These are phyloP conservation scores for Muscidifurax raptorellus DNA, from an alignment of 1,140 invertebrate species.

Conservation along the genomic window DNA sequence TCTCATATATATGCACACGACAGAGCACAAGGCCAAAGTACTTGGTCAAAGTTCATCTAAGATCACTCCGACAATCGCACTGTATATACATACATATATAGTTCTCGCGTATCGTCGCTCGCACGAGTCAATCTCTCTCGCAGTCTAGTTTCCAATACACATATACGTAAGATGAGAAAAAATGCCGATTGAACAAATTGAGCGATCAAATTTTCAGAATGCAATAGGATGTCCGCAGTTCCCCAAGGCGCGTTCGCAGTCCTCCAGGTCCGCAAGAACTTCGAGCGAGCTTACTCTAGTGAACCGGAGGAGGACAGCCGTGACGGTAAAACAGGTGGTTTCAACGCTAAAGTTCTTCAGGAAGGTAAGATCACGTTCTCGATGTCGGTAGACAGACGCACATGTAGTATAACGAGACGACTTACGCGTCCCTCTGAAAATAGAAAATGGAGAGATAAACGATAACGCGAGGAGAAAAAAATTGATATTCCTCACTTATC, in stretches of 20 bases:
- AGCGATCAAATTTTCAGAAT: constrained; percentile 56
- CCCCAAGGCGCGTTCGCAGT: constrained; percentile 77
- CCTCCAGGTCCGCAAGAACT: constrained; percentile 75
- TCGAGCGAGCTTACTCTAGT: constrained; percentile 68
- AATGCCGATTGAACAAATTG: no score
- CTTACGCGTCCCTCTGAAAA: not conserved
- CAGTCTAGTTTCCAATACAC: no score
- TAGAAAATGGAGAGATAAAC: not conserved
- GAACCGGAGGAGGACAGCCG: constrained; percentile 61
- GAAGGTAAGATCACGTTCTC: constrained; percentile 55
- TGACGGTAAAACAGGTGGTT: constrained; percentile 46
- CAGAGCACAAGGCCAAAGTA: not conserved
- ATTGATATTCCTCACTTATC: no score
- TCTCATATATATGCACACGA: not conserved
- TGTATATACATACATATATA: no score
- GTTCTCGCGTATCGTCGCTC: no score
- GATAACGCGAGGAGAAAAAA: no score
- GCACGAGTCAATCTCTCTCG: no score
- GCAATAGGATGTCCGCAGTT: constrained; percentile 75
- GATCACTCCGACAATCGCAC: not conserved
- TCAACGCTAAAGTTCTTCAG: constrained; percentile 51
- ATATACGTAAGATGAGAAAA: no score
- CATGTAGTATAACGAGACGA: no score
- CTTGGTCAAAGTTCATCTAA: not conserved
- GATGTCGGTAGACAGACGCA: no score